Evolutionary conservation across 1,140 invertebrate genomes (phyloP), one percentile per base, ranked within the genome.

Genomic region (Drosophila virilis): DNA sequence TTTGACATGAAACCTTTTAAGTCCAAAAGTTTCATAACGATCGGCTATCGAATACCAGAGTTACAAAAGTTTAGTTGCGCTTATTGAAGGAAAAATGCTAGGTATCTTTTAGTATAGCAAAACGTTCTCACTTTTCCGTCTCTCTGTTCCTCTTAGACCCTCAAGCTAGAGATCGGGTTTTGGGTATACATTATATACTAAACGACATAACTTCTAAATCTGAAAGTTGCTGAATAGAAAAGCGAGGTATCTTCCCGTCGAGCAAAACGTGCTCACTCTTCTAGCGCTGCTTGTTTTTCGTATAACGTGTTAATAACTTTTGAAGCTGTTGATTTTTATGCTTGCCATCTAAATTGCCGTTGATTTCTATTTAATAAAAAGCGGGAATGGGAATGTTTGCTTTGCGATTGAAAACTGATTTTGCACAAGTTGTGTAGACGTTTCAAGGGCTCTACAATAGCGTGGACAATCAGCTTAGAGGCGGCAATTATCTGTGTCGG

Each of bases 351-450:
- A 78, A 81, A 86, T 81, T 89, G 84, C 65, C 71, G 80, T 78
- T 89, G 85, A 89, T 89, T 89, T 89, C 80, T 76, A 89, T 90
- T 89, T 89, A 84, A 89, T 89, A 84, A 89, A 89, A 40, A 10
- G 10, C 38, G 9, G 38, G 66, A 67, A 67, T 67, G 57, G 46
- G 46, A 48, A 55, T 70, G 58, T 17, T 57, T 61, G 12, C 13
- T n/a, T 54, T 40, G 15, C 42, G 17, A 33, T 33, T 12, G 46
- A 48, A 50, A 32, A 42, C 28, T 43, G 67, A 54, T 65, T 65
- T 64, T 12, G 46, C 66, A 22, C 33, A 33, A 15, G 15, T 15
- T 40, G 32, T 54, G 50, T 58, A 40, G 64, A 73, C 54, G 54
- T 68, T 22, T 59, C 40, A 73, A 59, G 54, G 62, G 46, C 37